Conservation (phyloP, 2,113 vertebrate species). For the Mormoops blainvillei region DNA sequence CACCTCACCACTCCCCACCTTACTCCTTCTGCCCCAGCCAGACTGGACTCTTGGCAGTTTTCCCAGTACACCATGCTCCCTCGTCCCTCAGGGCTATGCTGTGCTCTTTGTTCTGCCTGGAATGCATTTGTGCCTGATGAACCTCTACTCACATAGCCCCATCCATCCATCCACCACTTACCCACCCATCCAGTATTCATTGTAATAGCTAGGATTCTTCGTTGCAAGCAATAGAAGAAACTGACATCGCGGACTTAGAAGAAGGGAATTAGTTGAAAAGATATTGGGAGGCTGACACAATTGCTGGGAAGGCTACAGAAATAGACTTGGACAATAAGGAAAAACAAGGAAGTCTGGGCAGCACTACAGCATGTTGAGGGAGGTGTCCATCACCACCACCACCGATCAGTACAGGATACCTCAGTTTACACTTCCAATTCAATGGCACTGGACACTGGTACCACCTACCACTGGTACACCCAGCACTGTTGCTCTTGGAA, state of each 20-base stretch:
- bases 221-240: constrained; percentile 9
- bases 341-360: background rate
- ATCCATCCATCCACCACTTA: background rate
- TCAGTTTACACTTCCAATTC: background rate
- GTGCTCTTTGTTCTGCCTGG: background rate
- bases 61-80: background rate
- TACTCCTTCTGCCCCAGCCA: background rate
- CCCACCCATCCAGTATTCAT: background rate
- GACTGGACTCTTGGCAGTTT: background rate
- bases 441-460: background rate
- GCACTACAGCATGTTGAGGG: background rate
- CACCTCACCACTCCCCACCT: background rate
- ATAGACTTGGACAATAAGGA: background rate
- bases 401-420: background rate
- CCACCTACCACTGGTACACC: background rate
- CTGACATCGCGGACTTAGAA: background rate
- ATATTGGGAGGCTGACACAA: background rate
- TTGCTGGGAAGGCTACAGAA: background rate
- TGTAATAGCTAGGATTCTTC: background rate
- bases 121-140: background rate
- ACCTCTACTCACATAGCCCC: background rate
- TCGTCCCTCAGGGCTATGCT: background rate
- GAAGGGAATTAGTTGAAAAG: constrained; percentile 3
- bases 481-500: background rate
- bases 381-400: background rate